Conservation (phyloP, 2,888 invertebrate species). For the Drosophila neutralis region DNA sequence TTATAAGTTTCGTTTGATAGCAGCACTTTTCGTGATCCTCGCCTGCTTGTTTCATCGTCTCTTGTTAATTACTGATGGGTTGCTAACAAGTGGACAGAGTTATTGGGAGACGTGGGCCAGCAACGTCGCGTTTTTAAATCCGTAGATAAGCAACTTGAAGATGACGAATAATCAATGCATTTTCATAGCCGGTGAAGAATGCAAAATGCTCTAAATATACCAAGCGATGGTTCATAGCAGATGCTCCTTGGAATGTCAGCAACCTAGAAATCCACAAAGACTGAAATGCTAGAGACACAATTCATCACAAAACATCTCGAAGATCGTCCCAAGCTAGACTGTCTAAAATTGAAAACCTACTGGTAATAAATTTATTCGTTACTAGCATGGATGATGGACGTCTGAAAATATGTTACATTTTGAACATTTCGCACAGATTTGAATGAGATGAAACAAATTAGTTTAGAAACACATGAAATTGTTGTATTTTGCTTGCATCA, state of each 20-base stretch:
- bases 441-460: background rate
- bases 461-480: background rate
- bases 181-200: background rate
- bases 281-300: background rate
- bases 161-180: background rate
- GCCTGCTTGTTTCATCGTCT: background rate
- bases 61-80: background rate
- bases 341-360: background rate
- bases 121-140: background rate
- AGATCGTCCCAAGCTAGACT: background rate
- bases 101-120: background rate
- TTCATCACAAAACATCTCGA: background rate
- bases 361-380: background rate
- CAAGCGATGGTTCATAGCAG: background rate
- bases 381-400: background rate
- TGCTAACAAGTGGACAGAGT: background rate
- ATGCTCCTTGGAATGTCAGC: background rate
- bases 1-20: background rate
- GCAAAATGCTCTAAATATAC: background rate
- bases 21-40: background rate
- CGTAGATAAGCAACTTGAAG: background rate
- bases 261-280: background rate
- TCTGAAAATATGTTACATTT: constrained; percentile 1
- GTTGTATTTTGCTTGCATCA: background rate
- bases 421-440: background rate